Percentiles rank a stretch among this genome's conserved stretches.
These are phyloP conservation scores for Tadarida brasiliensis DNA, from an alignment of 2,797 vertebrate species.

Conservation along the genomic window DNA sequence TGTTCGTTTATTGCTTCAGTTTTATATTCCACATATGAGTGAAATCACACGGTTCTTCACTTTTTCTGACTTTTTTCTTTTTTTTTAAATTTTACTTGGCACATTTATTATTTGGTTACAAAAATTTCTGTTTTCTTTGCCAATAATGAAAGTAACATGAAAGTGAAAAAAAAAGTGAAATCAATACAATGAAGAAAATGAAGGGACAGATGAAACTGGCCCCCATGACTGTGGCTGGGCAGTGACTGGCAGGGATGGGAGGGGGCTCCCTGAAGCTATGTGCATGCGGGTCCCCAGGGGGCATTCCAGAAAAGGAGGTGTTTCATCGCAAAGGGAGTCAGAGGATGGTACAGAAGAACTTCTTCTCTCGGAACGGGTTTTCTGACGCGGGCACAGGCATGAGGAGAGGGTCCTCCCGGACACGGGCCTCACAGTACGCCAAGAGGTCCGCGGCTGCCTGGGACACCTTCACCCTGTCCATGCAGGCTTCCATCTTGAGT, in stretches of 20 bases:
- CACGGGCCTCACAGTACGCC: conserved; percentile 98
- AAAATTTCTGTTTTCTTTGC: conserved; percentile 37
- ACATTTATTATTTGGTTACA: conserved; percentile 40
- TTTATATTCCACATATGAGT: too few relatives aligned
- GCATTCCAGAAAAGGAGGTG: conserved; percentile 27
- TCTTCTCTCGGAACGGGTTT: conserved; percentile 99
- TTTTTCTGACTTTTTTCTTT: neutral
- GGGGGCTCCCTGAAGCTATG: conserved; percentile 31
- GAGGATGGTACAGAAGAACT: conserved; percentile 99
- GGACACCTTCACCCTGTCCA: conserved; percentile 99
- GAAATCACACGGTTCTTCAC: too few relatives aligned
- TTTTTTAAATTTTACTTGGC: conserved; percentile 33
- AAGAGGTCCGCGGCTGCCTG: conserved; percentile 98
- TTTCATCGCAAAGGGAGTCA: conserved; percentile 87
- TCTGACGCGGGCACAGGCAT: conserved; percentile 98
- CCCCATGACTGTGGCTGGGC: accelerated
- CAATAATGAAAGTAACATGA: neutral
- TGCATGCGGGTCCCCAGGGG: conserved; percentile 83
- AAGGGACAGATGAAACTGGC: neutral
- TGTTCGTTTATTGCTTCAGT: too few relatives aligned
- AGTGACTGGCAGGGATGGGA: neutral
- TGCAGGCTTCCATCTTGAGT: conserved; percentile 99
- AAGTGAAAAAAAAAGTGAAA: neutral
- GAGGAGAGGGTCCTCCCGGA: conserved; percentile 98
- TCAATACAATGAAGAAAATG: neutral